Evolutionary conservation across 2,888 invertebrate genomes (phyloP).

Genomic region (Agrypnus murinus): DNA sequence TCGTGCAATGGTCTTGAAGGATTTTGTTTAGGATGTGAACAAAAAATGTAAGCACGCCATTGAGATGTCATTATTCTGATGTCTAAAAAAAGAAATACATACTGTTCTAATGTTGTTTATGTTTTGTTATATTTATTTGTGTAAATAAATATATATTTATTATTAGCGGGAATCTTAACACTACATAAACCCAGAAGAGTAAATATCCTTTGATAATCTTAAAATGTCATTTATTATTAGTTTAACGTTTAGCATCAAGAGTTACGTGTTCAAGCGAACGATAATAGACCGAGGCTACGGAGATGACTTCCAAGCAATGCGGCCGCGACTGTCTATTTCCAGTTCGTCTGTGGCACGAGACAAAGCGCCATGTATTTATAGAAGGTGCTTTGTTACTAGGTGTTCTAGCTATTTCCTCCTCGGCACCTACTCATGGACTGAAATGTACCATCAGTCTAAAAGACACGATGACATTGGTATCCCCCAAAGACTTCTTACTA

Average conservation of each 20-base stretch:
- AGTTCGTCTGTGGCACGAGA: constrained; percentile 58
- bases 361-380: constrained; percentile 60
- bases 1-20: too few species aligned
- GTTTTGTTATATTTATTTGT: too few species aligned
- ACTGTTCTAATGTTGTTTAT: too few species aligned
- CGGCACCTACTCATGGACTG: constrained; percentile 50
- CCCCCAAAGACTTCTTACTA: too few species aligned
- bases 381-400: constrained; percentile 57
- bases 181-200: too few species aligned
- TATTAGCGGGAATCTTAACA: too few species aligned
- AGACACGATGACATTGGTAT: constrained; percentile 11
- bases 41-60: too few species aligned
- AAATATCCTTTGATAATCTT: constrained; percentile 6
- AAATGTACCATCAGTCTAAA: constrained; percentile 31
- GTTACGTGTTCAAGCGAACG: constrained; percentile 48
- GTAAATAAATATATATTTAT: too few species aligned
- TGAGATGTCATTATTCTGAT: too few species aligned
- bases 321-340: constrained; percentile 59
- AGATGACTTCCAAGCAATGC: constrained; percentile 60
- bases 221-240: constrained; percentile 44
- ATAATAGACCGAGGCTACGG: constrained; percentile 56
- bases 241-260: constrained; percentile 35
- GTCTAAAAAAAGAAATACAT: too few species aligned
- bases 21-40: too few species aligned
- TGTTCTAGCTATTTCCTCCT: constrained; percentile 57